Percentiles rank a stretch among this genome's conserved stretches.
Conservation (phyloP, 2,113 vertebrate genomes). For the Cyprinodon brontotheroides region DNA sequence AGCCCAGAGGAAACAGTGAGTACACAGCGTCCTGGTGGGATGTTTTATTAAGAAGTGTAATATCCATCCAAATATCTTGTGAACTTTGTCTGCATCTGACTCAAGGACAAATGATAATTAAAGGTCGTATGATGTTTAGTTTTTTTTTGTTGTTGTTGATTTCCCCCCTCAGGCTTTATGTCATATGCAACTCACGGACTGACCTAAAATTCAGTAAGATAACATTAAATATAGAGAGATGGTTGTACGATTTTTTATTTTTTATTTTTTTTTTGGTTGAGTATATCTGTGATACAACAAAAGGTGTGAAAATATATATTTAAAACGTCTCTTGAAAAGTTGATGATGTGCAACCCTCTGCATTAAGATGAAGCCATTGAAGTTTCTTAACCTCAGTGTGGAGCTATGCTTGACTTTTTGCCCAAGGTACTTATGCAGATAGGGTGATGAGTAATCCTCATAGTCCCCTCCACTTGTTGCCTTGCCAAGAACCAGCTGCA, state of each 20-base stretch:
- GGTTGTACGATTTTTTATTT: constrained; percentile 27
- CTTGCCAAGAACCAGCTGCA: neutral
- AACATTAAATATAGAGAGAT: constrained; percentile 41
- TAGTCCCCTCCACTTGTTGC: neutral
- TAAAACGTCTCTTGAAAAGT: too few relatives aligned
- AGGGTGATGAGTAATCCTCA: neutral
- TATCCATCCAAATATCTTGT: constrained; percentile 15
- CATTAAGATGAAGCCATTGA: neutral
- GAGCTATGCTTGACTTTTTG: neutral
- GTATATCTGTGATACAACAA: neutral
- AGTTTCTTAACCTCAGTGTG: neutral
- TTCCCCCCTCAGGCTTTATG: neutral
- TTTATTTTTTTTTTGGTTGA: neutral
- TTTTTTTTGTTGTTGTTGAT: constrained; percentile 4
- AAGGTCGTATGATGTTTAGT: constrained; percentile 36
- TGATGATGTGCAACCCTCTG: neutral
- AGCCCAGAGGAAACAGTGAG: constrained; percentile 71
- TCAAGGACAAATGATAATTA: constrained; percentile 72
- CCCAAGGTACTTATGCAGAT: neutral
- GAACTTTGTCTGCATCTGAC: constrained; percentile 50
- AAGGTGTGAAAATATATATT: neutral
- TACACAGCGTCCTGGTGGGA: constrained; percentile 45
- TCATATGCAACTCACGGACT: neutral
- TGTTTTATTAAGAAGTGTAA: constrained; percentile 23
- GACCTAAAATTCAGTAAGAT: constrained; percentile 25